Evolutionary conservation across 2,888 invertebrate genomes (phyloP), one percentile per base, ranked within the genome.

Genomic region (Mayetiola destructor): DNA sequence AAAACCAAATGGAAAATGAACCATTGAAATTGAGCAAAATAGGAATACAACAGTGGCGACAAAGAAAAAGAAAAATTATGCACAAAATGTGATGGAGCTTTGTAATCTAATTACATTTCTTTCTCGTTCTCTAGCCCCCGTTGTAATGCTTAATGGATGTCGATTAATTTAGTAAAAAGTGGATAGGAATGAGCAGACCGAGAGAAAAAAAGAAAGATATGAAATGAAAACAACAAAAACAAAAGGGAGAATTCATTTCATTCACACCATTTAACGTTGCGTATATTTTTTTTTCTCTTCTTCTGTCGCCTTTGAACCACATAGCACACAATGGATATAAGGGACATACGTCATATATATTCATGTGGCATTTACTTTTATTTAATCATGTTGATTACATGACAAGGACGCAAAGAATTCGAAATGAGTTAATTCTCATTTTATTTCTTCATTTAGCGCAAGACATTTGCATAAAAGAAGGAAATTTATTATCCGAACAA

Each of bases 41-140:
- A 32, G 32, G 23, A 42, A 23, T 23, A 23, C 21, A 42, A 10
- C 21, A 42, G 21, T 42, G 36, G 39, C 39, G 3, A 39, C 39
- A 39, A 39, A 39, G 39, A 42, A 42, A n/a, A 42, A 42, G 23
- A 42, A 42, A 42, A 42, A 42, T 23, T 42, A 42, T 42, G 42
- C 42, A 42, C 3, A 42, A 39, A 42, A 42, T 32, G 23, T 5
- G 20, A 39, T 42, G 16, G 23, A 42, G 23, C 42, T 42, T 21
- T 42, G 42, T 42, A 42, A 42, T 42, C 42, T 42, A 42, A 42
- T 42, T 42, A 42, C 21, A 42, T 42, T 42, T 32, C 12, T 32
- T 42, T 42, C 23, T 42, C 9, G n/a, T n/a, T n/a, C n/a, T n/a
- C n/a, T n/a, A n/a, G n/a, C n/a, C n/a, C 12, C 23, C 23, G 21